Evolutionary conservation across 2,113 vertebrate genomes (phyloP).

Genomic region (Microcebus tavaratra): DNA sequence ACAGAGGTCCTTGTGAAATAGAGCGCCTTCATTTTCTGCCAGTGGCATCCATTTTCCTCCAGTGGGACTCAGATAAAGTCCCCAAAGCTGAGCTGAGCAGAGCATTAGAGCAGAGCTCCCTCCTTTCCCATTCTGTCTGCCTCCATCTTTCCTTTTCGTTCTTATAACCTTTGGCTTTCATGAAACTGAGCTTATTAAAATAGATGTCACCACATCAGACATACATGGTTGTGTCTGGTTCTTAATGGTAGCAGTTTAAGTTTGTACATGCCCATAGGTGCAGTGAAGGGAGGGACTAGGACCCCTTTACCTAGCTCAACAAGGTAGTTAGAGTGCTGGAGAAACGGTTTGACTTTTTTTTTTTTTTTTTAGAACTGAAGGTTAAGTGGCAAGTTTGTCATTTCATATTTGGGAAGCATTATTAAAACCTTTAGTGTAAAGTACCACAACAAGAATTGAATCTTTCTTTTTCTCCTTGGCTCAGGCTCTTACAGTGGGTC

Average conservation of each 20-base stretch:
- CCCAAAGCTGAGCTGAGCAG: background rate
- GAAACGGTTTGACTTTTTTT: background rate
- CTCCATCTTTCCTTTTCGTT: background rate
- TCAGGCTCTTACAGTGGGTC: background rate
- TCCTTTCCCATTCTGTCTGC: no score
- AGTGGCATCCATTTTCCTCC: background rate
- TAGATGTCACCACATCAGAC: background rate
- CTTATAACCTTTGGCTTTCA: background rate
- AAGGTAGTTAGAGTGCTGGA: background rate
- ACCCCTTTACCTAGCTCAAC: background rate
- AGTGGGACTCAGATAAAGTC: background rate
- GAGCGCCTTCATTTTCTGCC: background rate
- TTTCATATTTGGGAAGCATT: background rate
- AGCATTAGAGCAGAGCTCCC: background rate
- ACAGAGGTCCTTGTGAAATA: background rate
- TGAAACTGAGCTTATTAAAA: background rate
- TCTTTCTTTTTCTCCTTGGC: background rate
- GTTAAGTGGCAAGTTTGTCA: background rate
- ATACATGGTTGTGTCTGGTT: background rate
- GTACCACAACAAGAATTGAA: background rate
- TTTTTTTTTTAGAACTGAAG: background rate
- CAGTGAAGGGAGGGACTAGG: background rate
- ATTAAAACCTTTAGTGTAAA: background rate
- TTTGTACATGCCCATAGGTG: accelerated
- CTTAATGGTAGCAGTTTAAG: background rate